A percentile compares a stretch with the other conserved stretches of the same genome.
These are phyloP conservation scores for Pteria penguin DNA, from an alignment of 2,888 invertebrate species.

Conservation along the genomic window DNA sequence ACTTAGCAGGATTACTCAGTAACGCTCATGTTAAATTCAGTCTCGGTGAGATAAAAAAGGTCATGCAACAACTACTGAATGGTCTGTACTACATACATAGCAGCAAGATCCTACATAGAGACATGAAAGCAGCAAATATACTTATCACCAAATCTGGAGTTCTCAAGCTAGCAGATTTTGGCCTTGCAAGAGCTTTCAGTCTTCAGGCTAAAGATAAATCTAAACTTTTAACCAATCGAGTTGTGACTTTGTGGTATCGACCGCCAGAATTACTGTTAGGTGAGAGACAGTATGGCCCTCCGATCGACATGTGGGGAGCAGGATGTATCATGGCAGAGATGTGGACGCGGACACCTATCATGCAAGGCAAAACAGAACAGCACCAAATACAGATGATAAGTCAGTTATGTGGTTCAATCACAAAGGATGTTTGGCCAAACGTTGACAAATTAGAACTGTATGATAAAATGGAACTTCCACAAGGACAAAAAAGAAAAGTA, in stretches of 20 bases:
- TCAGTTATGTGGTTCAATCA: slow-evolving; percentile 97
- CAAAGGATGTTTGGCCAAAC: slow-evolving; percentile 92
- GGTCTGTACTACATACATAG: slow-evolving; percentile 98
- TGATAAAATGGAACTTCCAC: slow-evolving; percentile 80
- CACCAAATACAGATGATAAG: slow-evolving; percentile 96
- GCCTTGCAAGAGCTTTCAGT: slow-evolving; percentile 96
- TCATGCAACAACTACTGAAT: slow-evolving; percentile 84
- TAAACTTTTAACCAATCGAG: slow-evolving; percentile 96
- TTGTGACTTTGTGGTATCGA: slow-evolving; percentile 97
- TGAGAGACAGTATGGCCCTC: slow-evolving; percentile 95
- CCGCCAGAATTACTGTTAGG: slow-evolving; percentile 81
- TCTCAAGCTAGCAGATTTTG: slow-evolving; percentile 98
- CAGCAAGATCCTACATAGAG: slow-evolving; percentile 85
- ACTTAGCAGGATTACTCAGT: slow-evolving; percentile 95
- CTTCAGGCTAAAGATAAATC: slow-evolving; percentile 87
- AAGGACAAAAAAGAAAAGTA: slow-evolving; percentile 77
- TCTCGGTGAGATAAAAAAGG: slow-evolving; percentile 97
- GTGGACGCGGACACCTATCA: slow-evolving; percentile 91
- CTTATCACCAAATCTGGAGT: slow-evolving; percentile 93
- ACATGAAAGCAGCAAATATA: slow-evolving; percentile 99
- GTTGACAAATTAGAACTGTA: slow-evolving; percentile 94
- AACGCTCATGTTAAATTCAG: slow-evolving; percentile 97
- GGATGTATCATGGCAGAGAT: slow-evolving; percentile 99
- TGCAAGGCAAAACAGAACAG: slow-evolving; percentile 95
- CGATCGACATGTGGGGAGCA: slow-evolving; percentile 94